These are phyloP conservation scores for Eucriotettix oculatus DNA, from an alignment of 2,888 invertebrate genomes.

Conservation along the genomic window DNA sequence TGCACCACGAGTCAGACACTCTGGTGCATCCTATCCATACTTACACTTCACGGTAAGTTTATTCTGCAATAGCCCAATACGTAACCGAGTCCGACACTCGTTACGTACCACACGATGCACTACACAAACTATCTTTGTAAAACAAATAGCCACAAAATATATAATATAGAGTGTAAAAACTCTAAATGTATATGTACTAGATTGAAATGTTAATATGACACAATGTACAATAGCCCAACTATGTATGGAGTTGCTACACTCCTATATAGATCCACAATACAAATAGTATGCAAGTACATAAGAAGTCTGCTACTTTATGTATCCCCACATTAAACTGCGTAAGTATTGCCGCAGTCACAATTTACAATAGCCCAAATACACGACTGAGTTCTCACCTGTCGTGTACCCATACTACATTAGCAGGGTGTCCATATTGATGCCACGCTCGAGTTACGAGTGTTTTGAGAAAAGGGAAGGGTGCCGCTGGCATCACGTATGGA, in stretches of 20 bases:
- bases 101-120: constrained; percentile 7
- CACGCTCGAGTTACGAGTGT: background rate
- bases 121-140: constrained; percentile 4
- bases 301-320: constrained; percentile 10
- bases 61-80: constrained; percentile 12
- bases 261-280: background rate
- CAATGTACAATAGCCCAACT: constrained; percentile 8
- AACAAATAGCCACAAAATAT: constrained; percentile 8
- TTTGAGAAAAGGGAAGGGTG: background rate
- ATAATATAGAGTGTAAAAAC: constrained; percentile 8
- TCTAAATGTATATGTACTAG: constrained; percentile 8
- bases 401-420: background rate
- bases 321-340: constrained; percentile 1
- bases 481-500: background rate
- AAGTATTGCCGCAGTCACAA: background rate
- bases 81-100: constrained; percentile 8
- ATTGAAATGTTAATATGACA: background rate
- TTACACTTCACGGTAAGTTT: constrained; percentile 7
- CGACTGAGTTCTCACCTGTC: background rate
- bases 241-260: constrained; percentile 3
- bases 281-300: constrained; percentile 6
- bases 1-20: constrained; percentile 8
- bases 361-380: constrained; percentile 2
- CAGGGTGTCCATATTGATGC: background rate
- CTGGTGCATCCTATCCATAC: constrained; percentile 2